These are phyloP conservation scores for Monomorium pharaonis DNA, from an alignment of 1,140 invertebrate species.

Conservation along the genomic window DNA sequence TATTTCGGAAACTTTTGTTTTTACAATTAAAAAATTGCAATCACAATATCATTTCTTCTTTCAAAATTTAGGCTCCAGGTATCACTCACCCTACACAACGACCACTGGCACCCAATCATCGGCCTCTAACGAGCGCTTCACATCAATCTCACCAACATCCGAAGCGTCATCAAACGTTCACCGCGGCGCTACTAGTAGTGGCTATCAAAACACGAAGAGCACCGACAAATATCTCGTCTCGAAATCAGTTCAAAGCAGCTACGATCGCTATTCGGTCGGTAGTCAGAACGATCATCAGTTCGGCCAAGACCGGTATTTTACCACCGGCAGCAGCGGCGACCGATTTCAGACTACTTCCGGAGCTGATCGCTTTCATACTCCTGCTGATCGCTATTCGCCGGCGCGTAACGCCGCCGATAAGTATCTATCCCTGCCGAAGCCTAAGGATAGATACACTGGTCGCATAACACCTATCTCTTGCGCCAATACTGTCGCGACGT, in stretches of 20 bases:
- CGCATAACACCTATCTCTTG: slow-evolving; percentile 81
- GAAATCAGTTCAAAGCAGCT: slow-evolving; percentile 66
- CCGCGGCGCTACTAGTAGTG: not conserved
- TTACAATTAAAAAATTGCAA: not conserved
- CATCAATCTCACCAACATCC: slow-evolving; percentile 67
- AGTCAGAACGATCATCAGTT: slow-evolving; percentile 60
- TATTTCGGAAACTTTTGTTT: not conserved
- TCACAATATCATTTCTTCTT: not conserved
- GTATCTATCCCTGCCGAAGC: slow-evolving; percentile 85
- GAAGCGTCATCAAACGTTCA: slow-evolving; percentile 64
- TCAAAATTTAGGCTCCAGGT: slow-evolving; percentile 43
- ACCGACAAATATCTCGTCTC: slow-evolving; percentile 71
- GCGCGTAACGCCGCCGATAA: slow-evolving; percentile 78
- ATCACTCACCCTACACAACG: slow-evolving; percentile 65
- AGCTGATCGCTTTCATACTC: slow-evolving; percentile 77
- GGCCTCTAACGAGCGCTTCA: slow-evolving; percentile 62
- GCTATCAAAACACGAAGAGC: slow-evolving; percentile 48
- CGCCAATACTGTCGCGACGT: slow-evolving; percentile 72
- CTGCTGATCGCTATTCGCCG: slow-evolving; percentile 79
- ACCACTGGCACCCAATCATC: slow-evolving; percentile 61
- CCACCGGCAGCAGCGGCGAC: slow-evolving; percentile 52
- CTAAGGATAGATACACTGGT: slow-evolving; percentile 81
- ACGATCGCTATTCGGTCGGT: slow-evolving; percentile 55
- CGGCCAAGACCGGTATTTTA: slow-evolving; percentile 75
- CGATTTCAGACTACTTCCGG: slow-evolving; percentile 72